These are phyloP conservation scores for Drosophila ohnishii DNA, from an alignment of 1,140 invertebrate species.

Conservation along the genomic window DNA sequence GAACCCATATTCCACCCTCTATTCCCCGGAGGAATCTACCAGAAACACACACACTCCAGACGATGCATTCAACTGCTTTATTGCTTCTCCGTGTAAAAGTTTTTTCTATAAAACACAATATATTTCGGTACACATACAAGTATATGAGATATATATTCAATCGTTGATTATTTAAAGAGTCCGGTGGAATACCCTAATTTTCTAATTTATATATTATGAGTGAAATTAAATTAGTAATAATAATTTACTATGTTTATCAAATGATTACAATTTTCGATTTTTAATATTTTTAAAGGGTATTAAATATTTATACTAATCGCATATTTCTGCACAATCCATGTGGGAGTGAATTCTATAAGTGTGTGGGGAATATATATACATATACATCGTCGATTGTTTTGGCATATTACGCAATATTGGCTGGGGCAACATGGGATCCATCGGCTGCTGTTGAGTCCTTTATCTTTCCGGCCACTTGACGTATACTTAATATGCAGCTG, in stretches of 20 bases:
- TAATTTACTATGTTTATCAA: too few relatives aligned
- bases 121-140: slow-evolving; percentile 19
- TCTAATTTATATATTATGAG: too few relatives aligned
- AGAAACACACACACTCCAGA: slow-evolving; percentile 7
- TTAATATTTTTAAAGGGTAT: neutral
- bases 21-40: neutral
- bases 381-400: slow-evolving; percentile 51
- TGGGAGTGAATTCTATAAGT: slow-evolving; percentile 2
- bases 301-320: too few relatives aligned
- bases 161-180: neutral
- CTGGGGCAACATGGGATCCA: slow-evolving; percentile 26
- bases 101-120: slow-evolving; percentile 38
- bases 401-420: slow-evolving; percentile 52
- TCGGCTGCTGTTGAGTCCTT: slow-evolving; percentile 24
- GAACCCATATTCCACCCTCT: neutral
- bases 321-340: neutral
- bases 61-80: slow-evolving; percentile 41
- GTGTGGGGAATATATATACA: slow-evolving; percentile 6
- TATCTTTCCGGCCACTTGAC: slow-evolving; percentile 32
- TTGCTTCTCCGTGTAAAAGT: slow-evolving; percentile 34
- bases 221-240: neutral
- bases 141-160: slow-evolving; percentile 1
- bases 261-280: neutral
- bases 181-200: neutral
- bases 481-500: slow-evolving; percentile 50